Evolutionary conservation across 2,888 invertebrate genomes (phyloP).

Genomic region (Caenorhabditis sp.): DNA sequence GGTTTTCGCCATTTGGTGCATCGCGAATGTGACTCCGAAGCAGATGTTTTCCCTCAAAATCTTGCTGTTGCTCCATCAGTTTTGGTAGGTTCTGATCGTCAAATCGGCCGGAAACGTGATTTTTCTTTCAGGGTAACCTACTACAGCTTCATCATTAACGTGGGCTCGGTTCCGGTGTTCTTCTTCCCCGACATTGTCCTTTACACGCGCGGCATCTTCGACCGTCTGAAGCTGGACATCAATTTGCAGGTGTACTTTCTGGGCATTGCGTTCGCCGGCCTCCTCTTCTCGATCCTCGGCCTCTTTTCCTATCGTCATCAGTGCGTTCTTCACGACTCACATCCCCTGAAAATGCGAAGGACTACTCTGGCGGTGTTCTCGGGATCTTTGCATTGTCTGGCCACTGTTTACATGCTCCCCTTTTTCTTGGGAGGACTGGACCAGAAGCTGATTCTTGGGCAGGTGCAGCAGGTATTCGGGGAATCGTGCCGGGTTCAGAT

Average conservation of each 20-base stretch:
- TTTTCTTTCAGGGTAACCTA: slow-evolving; percentile 31
- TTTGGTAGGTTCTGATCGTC: not conserved
- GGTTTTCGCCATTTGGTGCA: slow-evolving; percentile 14
- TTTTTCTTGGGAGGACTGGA: not conserved
- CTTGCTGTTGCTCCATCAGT: slow-evolving; percentile 11
- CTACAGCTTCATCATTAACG: slow-evolving; percentile 30
- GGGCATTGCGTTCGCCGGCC: slow-evolving; percentile 16
- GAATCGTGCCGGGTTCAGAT: too few species aligned
- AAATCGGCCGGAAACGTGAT: not conserved
- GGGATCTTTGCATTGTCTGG: not conserved
- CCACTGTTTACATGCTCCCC: slow-evolving; percentile 15
- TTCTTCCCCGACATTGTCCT: slow-evolving; percentile 23
- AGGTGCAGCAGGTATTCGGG: not conserved
- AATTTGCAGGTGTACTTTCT: slow-evolving; percentile 2
- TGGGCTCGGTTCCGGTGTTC: not conserved
- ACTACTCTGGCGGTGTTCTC: not conserved
- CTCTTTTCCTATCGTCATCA: slow-evolving; percentile 30
- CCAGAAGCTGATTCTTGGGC: not conserved
- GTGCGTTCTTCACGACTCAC: slow-evolving; percentile 13
- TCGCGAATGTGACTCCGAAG: slow-evolving; percentile 8
- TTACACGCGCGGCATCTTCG: slow-evolving; percentile 27
- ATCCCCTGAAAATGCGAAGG: slow-evolving; percentile 1
- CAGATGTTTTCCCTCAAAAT: not conserved
- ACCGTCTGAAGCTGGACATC: not conserved
- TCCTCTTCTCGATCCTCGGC: slow-evolving; percentile 15